Base-by-base conservation (phyloP, 1,140 invertebrate genomes). In the Xylocopa sonorina region DNA sequence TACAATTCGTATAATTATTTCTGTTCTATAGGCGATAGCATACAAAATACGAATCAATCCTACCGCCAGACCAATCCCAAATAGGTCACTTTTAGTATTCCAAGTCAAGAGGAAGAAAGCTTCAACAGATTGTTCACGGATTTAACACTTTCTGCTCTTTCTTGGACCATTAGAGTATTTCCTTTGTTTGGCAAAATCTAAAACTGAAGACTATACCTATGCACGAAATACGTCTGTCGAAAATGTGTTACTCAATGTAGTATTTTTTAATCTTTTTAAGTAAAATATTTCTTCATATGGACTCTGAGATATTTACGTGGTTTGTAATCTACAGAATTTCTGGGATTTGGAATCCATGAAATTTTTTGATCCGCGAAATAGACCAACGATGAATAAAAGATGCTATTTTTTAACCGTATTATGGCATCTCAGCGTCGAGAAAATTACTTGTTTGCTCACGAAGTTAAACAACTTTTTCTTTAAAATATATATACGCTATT, bases 51-150 rank as follows among this genome's bases (percentile, higher is more conserved):
- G 5, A 21, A 58, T 51, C 41, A 9, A 63, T 63, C 62, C n/a
- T 43, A 4, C n/a, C n/a, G n/a, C n/a, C n/a, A n/a, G n/a, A n/a
- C n/a, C n/a, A n/a, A n/a, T 24, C n/a, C 10, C n/a, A 29, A 50
- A 62, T 63, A 62, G 58, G 46, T 38, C 58, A 38, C 24, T 74
- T 74, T 63, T 43, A n/a, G 16, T 12, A 16, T 34, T 50, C 29
- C n/a, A 24, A 21, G 55, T 62, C 57, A 34, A 74, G 71, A 74
- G 58, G 58, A 63, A 51, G 32, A 63, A 74, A 74, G 58, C 29
- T n/a, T 74, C 27, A 29, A 62, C 10, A 5, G 38, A 29, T 63
- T 46, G 29, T 46, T 29, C 62, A n/a, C n/a, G 10, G 63, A 62
- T 18, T 46, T 18, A 21, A 21, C 24, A 64, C 24, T 27, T 38